Conservation (phyloP, 2,797 vertebrate species). For the Mareca strepera region DNA sequence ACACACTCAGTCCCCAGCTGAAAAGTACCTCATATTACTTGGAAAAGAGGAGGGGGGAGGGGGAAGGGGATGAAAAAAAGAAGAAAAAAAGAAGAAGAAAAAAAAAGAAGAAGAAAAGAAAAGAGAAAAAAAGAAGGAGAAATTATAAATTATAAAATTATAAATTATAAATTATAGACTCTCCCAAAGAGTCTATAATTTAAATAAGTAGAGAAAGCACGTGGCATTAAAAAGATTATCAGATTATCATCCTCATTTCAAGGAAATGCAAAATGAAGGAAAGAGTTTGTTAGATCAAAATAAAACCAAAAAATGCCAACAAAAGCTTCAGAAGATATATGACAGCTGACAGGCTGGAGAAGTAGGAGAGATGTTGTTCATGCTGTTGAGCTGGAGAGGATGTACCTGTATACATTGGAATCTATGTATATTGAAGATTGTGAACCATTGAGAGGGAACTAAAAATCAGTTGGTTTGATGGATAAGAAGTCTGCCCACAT, state of each 20-base stretch:
- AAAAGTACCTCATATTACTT: neutral
- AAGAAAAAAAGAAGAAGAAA: too few relatives aligned
- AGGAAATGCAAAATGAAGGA: neutral
- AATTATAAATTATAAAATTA: too few relatives aligned
- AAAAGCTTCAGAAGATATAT: neutral
- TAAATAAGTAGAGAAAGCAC: neutral
- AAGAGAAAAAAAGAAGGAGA: too few relatives aligned
- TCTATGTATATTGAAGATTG: neutral
- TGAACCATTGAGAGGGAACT: neutral
- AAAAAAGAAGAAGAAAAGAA: too few relatives aligned
- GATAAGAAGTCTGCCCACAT: neutral
- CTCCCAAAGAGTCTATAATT: neutral
- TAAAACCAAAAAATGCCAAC: neutral
- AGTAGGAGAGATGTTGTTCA: neutral
- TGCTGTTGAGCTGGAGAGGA: neutral
- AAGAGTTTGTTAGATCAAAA: neutral
- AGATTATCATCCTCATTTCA: neutral
- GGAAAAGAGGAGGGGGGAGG: neutral
- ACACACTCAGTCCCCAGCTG: fast-evolving
- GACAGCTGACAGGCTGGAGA: neutral
- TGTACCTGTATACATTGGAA: neutral
- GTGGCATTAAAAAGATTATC: neutral
- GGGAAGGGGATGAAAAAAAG: too few relatives aligned
- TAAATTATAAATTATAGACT: too few relatives aligned
- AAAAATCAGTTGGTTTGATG: neutral